Conservation (phyloP, 2,113 vertebrate species). For the Xiphophorus couchianus region DNA sequence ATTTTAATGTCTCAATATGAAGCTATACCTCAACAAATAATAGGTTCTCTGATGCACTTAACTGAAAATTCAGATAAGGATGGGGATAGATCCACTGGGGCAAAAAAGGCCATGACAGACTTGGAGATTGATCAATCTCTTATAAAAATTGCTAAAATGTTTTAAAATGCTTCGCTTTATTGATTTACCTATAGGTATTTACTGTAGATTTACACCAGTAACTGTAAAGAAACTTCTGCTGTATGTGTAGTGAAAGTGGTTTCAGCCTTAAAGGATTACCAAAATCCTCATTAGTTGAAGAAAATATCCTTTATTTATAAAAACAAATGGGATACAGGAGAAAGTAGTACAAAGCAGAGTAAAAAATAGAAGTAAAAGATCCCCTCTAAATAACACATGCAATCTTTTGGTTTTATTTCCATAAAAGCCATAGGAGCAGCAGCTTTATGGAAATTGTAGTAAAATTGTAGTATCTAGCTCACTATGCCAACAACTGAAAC, state of each 20-base stretch:
- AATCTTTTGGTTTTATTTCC: slow-evolving; percentile 19
- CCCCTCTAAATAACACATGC: neutral
- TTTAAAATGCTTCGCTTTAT: neutral
- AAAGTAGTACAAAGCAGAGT: neutral
- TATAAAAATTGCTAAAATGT: too few relatives aligned
- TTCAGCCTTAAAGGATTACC: neutral
- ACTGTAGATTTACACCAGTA: neutral
- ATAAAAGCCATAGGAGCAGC: neutral
- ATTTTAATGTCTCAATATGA: neutral
- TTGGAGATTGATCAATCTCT: neutral
- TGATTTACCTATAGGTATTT: neutral
- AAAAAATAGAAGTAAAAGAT: slow-evolving; percentile 2
- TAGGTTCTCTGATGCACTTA: neutral
- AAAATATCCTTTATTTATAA: slow-evolving; percentile 1
- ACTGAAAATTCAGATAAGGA: neutral
- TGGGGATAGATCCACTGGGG: neutral
- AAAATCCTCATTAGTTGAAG: neutral
- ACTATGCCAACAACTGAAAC: neutral
- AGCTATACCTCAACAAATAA: neutral
- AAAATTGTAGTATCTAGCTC: slow-evolving; percentile 10
- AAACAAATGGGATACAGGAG: neutral
- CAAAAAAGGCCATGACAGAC: neutral
- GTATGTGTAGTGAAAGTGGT: neutral
- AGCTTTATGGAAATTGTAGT: neutral
- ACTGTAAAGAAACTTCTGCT: neutral